These are phyloP conservation scores for Bergia puertoricense DNA, from an alignment of 92 coral and sea anemone species.

Conservation along the genomic window DNA sequence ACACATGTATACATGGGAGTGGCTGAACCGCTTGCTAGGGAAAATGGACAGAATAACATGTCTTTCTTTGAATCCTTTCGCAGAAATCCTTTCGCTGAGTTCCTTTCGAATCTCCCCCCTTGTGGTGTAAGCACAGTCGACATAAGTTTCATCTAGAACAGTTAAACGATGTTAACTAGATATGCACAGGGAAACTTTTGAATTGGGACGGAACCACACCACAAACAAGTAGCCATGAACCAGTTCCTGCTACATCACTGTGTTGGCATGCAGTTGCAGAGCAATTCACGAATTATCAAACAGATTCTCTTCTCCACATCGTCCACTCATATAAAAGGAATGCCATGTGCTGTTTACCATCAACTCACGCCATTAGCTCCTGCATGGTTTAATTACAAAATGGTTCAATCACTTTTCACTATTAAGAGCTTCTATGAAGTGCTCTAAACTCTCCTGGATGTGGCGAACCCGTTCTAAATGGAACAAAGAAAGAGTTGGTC, in stretches of 20 bases:
- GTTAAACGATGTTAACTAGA: background rate
- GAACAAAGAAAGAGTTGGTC: conserved; percentile 1
- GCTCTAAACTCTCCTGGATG: conserved; percentile 97
- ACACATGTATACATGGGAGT: no score
- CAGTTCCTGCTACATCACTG: background rate
- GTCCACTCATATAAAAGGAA: background rate
- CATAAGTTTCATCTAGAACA: background rate
- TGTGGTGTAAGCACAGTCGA: background rate
- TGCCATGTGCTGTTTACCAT: background rate
- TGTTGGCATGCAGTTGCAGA: background rate
- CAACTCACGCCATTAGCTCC: background rate
- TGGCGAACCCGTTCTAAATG: conserved; percentile 94
- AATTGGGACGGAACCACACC: background rate
- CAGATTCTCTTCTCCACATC: background rate
- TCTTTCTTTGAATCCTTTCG: no score
- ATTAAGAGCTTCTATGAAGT: conserved; percentile 95
- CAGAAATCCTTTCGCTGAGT: background rate
- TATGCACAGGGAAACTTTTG: background rate
- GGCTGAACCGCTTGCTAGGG: background rate
- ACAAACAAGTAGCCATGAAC: background rate
- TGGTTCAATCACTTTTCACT: conserved; percentile 69
- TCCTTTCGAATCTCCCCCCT: background rate
- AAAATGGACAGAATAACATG: background rate
- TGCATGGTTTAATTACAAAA: background rate
- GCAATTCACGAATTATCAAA: background rate